These are phyloP conservation scores for Temnopleurus reevesii DNA, from an alignment of 53 echinoderm and acorn worm genomes.

Conservation along the genomic window DNA sequence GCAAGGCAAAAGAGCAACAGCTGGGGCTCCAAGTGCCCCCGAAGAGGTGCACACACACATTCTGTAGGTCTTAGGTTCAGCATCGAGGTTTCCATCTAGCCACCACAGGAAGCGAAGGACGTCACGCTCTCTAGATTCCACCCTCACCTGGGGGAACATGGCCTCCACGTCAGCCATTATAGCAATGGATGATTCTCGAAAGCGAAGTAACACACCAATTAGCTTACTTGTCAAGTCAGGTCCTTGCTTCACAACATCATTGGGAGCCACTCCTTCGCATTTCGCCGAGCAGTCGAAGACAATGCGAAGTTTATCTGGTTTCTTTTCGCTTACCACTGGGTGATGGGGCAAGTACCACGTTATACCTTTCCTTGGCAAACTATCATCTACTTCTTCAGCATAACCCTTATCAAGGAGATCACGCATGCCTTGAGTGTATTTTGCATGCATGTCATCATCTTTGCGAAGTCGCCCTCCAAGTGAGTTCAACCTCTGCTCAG, in stretches of 20 bases:
- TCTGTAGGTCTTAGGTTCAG: slow-evolving; percentile 35
- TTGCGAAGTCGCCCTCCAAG: slow-evolving; percentile 28
- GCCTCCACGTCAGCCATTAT: slow-evolving; percentile 64
- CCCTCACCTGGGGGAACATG: slow-evolving; percentile 62
- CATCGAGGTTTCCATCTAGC: slow-evolving; percentile 55
- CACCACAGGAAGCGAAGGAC: slow-evolving; percentile 69
- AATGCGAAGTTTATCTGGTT: slow-evolving; percentile 51
- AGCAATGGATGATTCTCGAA: slow-evolving; percentile 58
- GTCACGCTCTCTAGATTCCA: slow-evolving; percentile 53
- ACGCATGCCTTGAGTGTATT: background rate
- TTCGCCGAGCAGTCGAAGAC: slow-evolving; percentile 56
- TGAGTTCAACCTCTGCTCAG: slow-evolving; percentile 43
- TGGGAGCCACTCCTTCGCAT: slow-evolving; percentile 56
- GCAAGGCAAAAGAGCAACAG: slow-evolving; percentile 59
- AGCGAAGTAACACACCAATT: slow-evolving; percentile 63
- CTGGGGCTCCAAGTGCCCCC: slow-evolving; percentile 63
- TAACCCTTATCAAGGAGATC: slow-evolving; percentile 23
- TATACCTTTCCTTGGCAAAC: slow-evolving; percentile 24
- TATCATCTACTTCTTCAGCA: slow-evolving; percentile 40
- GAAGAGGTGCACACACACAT: slow-evolving; percentile 66
- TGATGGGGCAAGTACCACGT: slow-evolving; percentile 86
- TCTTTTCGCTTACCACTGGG: slow-evolving; percentile 46
- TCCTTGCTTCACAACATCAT: slow-evolving; percentile 72
- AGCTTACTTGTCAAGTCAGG: slow-evolving; percentile 71
- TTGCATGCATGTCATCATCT: background rate